Evolutionary conservation across 1,140 invertebrate genomes (phyloP).

Genomic region (Theocolax elegans): DNA sequence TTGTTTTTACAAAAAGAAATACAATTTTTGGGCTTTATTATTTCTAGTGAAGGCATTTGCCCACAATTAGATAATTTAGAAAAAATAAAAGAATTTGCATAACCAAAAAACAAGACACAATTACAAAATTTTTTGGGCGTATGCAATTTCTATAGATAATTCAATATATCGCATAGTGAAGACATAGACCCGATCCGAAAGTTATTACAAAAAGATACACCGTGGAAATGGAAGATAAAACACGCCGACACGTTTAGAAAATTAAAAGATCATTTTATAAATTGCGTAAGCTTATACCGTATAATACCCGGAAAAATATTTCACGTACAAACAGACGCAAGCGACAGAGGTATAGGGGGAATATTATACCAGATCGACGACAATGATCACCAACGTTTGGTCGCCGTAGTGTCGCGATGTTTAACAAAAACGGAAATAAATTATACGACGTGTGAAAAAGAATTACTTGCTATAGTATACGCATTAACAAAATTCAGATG

Average conservation of each 20-base stretch:
- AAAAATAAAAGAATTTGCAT: slow-evolving; percentile 30
- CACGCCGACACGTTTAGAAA: slow-evolving; percentile 29
- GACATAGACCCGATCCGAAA: slow-evolving; percentile 39
- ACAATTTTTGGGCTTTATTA: slow-evolving; percentile 40
- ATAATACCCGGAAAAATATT: slow-evolving; percentile 1
- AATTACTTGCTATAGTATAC: slow-evolving; percentile 55
- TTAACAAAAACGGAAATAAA: slow-evolving; percentile 26
- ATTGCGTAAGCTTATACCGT: slow-evolving; percentile 18
- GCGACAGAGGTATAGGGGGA: slow-evolving; percentile 39
- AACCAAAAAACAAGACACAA: slow-evolving; percentile 37
- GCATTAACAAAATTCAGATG: slow-evolving; percentile 52
- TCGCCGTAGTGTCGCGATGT: slow-evolving; percentile 41
- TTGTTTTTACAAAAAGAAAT: slow-evolving; percentile 35
- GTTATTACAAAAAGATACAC: slow-evolving; percentile 26
- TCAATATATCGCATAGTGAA: slow-evolving; percentile 31
- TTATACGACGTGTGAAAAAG: slow-evolving; percentile 54
- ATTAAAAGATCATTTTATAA: slow-evolving; percentile 41
- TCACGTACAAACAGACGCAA: slow-evolving; percentile 42
- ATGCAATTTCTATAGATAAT: slow-evolving; percentile 41
- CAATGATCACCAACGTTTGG: slow-evolving; percentile 26
- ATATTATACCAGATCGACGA: slow-evolving; percentile 40
- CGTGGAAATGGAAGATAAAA: slow-evolving; percentile 42
- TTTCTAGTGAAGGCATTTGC: slow-evolving; percentile 22
- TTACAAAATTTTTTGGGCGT: slow-evolving; percentile 43
- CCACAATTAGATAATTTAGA: slow-evolving; percentile 29